Percentiles rank a stretch among this genome's conserved stretches.
Evolutionary conservation across 2,797 vertebrate species (phyloP).

Genomic region (Chloroceryle inda): DNA sequence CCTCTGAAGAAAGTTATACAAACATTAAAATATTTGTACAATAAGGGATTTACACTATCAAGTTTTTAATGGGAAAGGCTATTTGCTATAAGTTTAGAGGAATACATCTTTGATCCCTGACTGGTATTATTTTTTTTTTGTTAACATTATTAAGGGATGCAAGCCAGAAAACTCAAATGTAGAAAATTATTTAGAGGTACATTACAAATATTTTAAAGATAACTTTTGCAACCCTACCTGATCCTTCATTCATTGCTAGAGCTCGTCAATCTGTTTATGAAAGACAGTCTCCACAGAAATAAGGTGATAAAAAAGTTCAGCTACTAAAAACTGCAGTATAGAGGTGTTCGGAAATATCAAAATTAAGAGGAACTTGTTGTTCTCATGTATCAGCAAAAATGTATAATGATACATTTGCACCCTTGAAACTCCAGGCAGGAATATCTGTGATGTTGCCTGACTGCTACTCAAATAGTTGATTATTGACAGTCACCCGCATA

Average conservation of each 20-base stretch:
- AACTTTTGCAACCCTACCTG: not conserved
- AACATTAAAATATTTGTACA: not conserved
- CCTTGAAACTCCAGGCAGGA: not conserved
- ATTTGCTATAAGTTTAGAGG: not conserved
- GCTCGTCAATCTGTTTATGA: not conserved
- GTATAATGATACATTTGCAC: not conserved
- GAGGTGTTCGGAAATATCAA: not conserved
- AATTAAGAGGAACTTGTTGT: not conserved
- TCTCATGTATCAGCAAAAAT: not conserved
- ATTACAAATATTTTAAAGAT: not conserved
- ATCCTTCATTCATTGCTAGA: not conserved
- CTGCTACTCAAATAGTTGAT: not conserved
- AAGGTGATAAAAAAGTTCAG: not conserved
- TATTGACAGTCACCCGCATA: not conserved
- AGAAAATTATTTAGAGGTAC: not conserved
- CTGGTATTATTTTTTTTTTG: not conserved
- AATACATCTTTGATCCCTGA: not conserved
- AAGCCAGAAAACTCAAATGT: not conserved
- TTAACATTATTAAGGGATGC: not conserved
- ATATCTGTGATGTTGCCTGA: not conserved
- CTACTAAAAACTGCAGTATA: not conserved
- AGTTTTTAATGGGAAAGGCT: not conserved
- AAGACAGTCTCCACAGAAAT: not conserved
- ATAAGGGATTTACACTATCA: rapidly evolving
- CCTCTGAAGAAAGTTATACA: not conserved